These are phyloP conservation scores for Conus betulinus DNA, from an alignment of 1,140 invertebrate genomes.

Conservation along the genomic window DNA sequence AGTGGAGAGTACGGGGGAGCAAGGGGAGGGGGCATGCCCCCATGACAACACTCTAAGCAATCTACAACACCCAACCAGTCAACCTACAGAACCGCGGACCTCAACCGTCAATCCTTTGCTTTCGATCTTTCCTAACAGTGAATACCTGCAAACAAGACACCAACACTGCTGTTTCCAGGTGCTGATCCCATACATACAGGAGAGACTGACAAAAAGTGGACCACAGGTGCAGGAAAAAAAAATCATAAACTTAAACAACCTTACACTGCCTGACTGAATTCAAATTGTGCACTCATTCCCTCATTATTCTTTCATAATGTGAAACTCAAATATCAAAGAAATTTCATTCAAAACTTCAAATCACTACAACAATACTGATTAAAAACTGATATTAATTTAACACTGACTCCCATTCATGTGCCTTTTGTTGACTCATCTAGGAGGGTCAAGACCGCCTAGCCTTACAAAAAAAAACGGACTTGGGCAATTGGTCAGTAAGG, in stretches of 20 bases:
- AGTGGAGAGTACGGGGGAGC: neutral
- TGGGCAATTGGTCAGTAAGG: neutral
- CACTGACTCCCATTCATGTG: neutral
- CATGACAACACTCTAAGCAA: neutral
- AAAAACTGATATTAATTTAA: neutral
- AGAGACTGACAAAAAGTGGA: neutral
- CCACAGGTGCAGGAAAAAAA: neutral
- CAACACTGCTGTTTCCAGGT: slow-evolving; percentile 17
- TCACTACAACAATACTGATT: neutral
- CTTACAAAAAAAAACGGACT: neutral
- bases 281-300: neutral
- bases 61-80: neutral
- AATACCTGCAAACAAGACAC: slow-evolving; percentile 9
- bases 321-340: neutral
- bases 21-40: neutral
- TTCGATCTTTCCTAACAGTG: neutral
- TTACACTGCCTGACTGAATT: neutral
- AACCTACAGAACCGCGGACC: neutral
- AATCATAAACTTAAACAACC: neutral
- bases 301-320: neutral
- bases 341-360: neutral
- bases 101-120: neutral
- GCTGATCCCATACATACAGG: neutral
- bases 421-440: neutral
- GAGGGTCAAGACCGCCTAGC: neutral